These are phyloP conservation scores for Drepana falcataria DNA, from an alignment of 2,888 invertebrate genomes.

Conservation along the genomic window DNA sequence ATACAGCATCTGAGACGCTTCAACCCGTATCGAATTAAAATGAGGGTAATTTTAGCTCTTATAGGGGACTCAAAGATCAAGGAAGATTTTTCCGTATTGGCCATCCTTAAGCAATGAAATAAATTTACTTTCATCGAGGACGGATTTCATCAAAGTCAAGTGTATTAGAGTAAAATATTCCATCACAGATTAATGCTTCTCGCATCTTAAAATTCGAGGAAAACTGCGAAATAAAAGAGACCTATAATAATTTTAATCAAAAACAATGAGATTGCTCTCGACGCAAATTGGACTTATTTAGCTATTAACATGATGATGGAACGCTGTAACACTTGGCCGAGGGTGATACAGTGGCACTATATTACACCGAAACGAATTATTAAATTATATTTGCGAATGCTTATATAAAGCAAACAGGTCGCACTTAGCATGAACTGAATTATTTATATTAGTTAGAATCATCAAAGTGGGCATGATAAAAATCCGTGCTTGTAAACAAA, in stretches of 20 bases:
- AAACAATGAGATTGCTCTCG: constrained; percentile 68
- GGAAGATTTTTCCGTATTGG: constrained; percentile 7
- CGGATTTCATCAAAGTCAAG: constrained; percentile 27
- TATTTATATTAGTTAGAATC: too few relatives aligned
- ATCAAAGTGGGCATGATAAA: too few relatives aligned
- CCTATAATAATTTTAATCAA: constrained; percentile 73
- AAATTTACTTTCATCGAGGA: constrained; percentile 27
- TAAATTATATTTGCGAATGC: not conserved
- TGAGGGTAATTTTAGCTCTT: too few relatives aligned
- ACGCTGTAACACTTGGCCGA: constrained; percentile 37
- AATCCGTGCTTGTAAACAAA: too few relatives aligned
- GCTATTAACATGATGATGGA: constrained; percentile 61
- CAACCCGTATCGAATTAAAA: too few relatives aligned
- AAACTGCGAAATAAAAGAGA: constrained; percentile 38
- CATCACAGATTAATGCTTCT: constrained; percentile 26
- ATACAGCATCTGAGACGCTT: too few relatives aligned
- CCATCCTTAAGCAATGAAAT: constrained; percentile 28
- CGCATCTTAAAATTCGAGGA: constrained; percentile 21
- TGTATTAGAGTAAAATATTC: constrained; percentile 14
- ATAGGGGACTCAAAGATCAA: constrained; percentile 3
- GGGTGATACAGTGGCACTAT: constrained; percentile 24
- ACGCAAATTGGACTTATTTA: constrained; percentile 64
- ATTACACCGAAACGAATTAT: constrained; percentile 25
- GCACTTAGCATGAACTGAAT: too few relatives aligned
- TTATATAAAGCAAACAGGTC: too few relatives aligned